Evolutionary conservation across 1,140 invertebrate genomes (phyloP).

Genomic region (Epicauta chinensis): DNA sequence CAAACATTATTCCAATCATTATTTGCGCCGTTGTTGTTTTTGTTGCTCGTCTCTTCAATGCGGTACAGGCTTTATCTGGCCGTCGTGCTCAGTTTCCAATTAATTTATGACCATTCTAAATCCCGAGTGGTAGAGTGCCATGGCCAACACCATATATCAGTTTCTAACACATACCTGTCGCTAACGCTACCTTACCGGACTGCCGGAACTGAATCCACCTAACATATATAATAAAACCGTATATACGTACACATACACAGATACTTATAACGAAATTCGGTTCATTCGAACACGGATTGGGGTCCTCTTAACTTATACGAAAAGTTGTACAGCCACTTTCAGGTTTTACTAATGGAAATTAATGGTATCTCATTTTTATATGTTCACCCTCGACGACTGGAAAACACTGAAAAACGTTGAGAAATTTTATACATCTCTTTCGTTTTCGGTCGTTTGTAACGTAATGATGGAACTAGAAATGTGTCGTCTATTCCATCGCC

Average conservation of each 20-base stretch:
- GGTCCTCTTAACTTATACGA: slow-evolving; percentile 13
- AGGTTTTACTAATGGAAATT: slow-evolving; percentile 15
- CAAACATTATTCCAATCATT: no score
- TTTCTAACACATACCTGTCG: slow-evolving; percentile 9
- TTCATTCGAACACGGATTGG: background rate
- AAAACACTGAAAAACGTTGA: background rate
- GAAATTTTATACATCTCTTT: background rate
- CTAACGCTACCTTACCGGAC: background rate
- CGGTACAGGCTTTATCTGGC: background rate
- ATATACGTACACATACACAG: background rate
- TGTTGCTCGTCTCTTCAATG: no score
- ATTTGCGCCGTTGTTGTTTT: no score
- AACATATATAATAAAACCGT: background rate
- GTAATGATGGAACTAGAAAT: no score
- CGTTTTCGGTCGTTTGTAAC: background rate
- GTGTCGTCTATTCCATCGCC: no score
- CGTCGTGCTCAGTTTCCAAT: slow-evolving; percentile 6
- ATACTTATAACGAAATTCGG: background rate
- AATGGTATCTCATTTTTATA: slow-evolving; percentile 3
- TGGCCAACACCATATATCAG: slow-evolving; percentile 5
- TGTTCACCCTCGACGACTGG: no score
- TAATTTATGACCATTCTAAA: slow-evolving; percentile 15
- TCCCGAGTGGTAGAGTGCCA: slow-evolving; percentile 6
- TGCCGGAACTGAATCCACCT: background rate
- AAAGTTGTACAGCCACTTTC: slow-evolving; percentile 16